These are phyloP conservation scores for Leptoclinus maculatus DNA, from an alignment of 2,797 vertebrate genomes.

Conservation along the genomic window DNA sequence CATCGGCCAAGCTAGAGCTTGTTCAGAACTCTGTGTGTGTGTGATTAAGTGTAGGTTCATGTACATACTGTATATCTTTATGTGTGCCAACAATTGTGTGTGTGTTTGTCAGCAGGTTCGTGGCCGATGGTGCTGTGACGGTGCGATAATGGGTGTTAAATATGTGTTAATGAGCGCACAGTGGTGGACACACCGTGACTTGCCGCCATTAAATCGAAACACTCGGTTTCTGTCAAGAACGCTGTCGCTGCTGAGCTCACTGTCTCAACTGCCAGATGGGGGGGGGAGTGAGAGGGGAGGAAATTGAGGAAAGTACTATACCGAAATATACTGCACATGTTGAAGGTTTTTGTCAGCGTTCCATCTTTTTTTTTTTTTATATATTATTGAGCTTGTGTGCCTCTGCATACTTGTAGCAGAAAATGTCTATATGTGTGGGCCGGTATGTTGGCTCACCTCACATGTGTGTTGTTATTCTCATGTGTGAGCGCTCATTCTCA, in stretches of 20 bases:
- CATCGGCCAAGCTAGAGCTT: background rate
- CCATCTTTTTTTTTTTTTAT: conserved; percentile 67
- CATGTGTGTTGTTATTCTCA: conserved; percentile 30
- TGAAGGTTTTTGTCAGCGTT: conserved; percentile 52
- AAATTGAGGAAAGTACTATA: conserved; percentile 13
- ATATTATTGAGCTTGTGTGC: conserved; percentile 52
- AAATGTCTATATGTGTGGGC: conserved; percentile 31
- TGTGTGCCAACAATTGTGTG: background rate
- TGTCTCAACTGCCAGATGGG: conserved; percentile 46
- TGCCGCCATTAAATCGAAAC: conserved; percentile 47
- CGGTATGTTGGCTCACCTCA: conserved; percentile 37
- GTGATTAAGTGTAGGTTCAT: background rate
- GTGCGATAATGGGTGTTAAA: conserved; percentile 56
- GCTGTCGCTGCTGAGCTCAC: conserved; percentile 31
- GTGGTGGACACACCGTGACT: conserved; percentile 40
- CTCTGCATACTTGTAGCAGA: conserved; percentile 41
- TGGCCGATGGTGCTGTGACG: conserved; percentile 13
- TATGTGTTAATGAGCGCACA: conserved; percentile 57
- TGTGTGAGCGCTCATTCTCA: conserved; percentile 7
- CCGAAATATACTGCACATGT: conserved; percentile 63
- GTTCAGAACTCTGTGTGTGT: background rate
- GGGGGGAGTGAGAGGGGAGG: conserved; percentile 3
- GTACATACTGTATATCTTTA: background rate
- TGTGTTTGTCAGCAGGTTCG: conserved; percentile 21
- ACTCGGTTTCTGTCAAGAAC: conserved; percentile 42